Evolutionary conservation across 1,140 invertebrate species (phyloP).

Genomic region (Condylostylus longicornis): DNA sequence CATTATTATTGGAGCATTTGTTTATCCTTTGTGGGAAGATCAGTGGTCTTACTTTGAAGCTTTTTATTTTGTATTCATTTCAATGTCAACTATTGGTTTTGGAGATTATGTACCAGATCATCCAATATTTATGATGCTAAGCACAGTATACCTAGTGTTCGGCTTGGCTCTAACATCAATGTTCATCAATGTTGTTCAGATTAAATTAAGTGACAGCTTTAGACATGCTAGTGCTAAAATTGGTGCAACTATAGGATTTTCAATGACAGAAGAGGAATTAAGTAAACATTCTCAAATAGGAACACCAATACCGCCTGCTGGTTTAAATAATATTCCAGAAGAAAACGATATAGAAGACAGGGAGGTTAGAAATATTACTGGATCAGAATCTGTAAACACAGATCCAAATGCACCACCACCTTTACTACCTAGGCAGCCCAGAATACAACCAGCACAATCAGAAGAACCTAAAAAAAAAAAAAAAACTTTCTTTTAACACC

Average conservation of each 20-base stretch:
- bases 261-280: conserved; percentile 50
- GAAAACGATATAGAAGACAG: conserved; percentile 14
- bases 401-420: conserved; percentile 16
- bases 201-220: conserved; percentile 67
- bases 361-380: too few species aligned
- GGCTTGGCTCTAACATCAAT: conserved; percentile 88
- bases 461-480: conserved; percentile 19
- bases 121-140: conserved; percentile 81
- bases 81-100: conserved; percentile 83
- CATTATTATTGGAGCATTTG: conserved; percentile 64
- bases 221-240: conserved; percentile 70
- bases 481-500: conserved; percentile 21
- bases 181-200: conserved; percentile 94
- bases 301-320: conserved; percentile 22
- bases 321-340: conserved; percentile 22
- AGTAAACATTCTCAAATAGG: conserved; percentile 20
- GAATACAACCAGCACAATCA: conserved; percentile 9
- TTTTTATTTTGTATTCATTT: conserved; percentile 91
- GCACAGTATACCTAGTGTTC: conserved; percentile 85
- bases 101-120: conserved; percentile 79
- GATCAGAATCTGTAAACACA: too few species aligned
- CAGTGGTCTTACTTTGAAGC: conserved; percentile 80
- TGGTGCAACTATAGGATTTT: conserved; percentile 68
- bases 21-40: conserved; percentile 60
- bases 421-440: conserved; percentile 15